A percentile compares a stretch with the other conserved stretches of the same genome.
Conservation (phyloP, 1,140 invertebrate species). For the Musca domestica region DNA sequence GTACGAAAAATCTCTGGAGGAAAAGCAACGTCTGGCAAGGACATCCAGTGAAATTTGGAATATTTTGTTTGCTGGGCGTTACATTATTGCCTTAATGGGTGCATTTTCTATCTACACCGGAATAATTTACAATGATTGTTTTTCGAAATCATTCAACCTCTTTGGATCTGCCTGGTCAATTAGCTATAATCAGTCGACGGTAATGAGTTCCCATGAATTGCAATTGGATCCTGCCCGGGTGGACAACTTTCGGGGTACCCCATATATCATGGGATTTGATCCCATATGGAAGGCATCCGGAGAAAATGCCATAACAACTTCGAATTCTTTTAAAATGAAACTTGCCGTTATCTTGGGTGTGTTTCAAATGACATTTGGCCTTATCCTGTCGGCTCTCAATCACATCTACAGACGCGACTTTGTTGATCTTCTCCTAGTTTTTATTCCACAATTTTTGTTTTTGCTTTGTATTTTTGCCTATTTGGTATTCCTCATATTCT, state of each 20-base stretch:
- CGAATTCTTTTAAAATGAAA: slow-evolving; percentile 99
- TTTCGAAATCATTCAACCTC: slow-evolving; percentile 90
- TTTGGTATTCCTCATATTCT: slow-evolving; percentile 85
- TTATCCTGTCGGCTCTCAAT: slow-evolving; percentile 85
- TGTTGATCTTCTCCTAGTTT: slow-evolving; percentile 84
- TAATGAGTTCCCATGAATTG: slow-evolving; percentile 54
- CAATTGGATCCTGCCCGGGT: slow-evolving; percentile 78
- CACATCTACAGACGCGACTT: slow-evolving; percentile 77
- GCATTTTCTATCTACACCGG: slow-evolving; percentile 96
- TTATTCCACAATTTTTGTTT: slow-evolving; percentile 91
- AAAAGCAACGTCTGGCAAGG: slow-evolving; percentile 69
- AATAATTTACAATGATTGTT: slow-evolving; percentile 94
- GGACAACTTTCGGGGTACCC: slow-evolving; percentile 48
- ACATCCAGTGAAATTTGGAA: slow-evolving; percentile 88
- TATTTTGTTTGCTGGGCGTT: slow-evolving; percentile 94
- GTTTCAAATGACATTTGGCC: slow-evolving; percentile 94
- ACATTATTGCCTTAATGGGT: slow-evolving; percentile 97
- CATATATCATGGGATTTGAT: slow-evolving; percentile 61
- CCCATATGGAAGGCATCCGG: slow-evolving; percentile 83
- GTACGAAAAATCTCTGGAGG: slow-evolving; percentile 67
- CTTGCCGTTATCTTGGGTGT: slow-evolving; percentile 95
- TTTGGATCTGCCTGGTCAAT: slow-evolving; percentile 85
- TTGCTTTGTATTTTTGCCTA: slow-evolving; percentile 87
- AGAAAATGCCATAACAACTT: slow-evolving; percentile 93
- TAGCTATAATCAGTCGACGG: slow-evolving; percentile 64